Evolutionary conservation across 2,888 invertebrate genomes (phyloP).

Genomic region (Atherix ibis): DNA sequence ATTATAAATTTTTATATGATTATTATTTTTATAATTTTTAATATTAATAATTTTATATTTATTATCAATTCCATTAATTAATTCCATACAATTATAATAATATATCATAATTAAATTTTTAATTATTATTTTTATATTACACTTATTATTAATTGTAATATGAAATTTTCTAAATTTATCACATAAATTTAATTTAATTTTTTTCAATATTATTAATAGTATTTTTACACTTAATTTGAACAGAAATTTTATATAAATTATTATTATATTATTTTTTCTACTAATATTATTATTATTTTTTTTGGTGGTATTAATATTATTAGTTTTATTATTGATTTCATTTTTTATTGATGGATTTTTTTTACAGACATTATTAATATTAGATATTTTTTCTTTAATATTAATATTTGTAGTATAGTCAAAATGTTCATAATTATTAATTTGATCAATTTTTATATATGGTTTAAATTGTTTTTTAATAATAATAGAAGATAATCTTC

Average conservation of each 20-base stretch:
- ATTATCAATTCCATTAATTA: slow-evolving; percentile 11
- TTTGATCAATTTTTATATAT: too few relatives aligned
- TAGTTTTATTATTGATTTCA: too few relatives aligned
- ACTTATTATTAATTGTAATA: neutral
- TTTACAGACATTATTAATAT: too few relatives aligned
- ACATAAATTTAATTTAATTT: slow-evolving; percentile 8
- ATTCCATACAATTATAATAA: slow-evolving; percentile 7
- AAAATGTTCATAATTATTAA: too few relatives aligned
- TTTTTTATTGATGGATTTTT: too few relatives aligned
- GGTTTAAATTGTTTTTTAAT: too few relatives aligned
- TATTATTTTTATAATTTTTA: too few relatives aligned
- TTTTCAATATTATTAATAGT: neutral
- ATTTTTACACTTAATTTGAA: neutral
- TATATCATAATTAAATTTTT: neutral
- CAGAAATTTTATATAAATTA: neutral
- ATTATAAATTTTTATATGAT: neutral
- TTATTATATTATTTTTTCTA: neutral
- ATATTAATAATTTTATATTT: slow-evolving; percentile 3
- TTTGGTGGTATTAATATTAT: neutral
- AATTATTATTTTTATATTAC: neutral
- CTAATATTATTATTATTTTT: neutral
- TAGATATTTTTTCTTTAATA: too few relatives aligned
- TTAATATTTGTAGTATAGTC: too few relatives aligned
- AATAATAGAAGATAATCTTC: too few relatives aligned
- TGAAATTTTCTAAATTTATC: slow-evolving; percentile 9